These are phyloP conservation scores for Parnassius glacialis DNA, from an alignment of 2,888 invertebrate genomes.

Conservation along the genomic window DNA sequence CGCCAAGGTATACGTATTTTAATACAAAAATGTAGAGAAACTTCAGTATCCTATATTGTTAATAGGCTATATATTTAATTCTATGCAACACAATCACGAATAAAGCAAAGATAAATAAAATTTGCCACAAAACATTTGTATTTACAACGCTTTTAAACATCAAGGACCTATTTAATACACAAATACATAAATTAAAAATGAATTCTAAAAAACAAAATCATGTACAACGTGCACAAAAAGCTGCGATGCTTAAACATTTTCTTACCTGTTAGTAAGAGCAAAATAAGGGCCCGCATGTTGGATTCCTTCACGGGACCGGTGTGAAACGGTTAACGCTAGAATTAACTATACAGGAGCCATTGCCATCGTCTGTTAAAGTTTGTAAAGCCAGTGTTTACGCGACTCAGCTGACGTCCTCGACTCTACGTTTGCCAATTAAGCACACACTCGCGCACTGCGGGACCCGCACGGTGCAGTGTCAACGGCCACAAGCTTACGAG, in stretches of 20 bases:
- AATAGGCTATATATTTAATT: too few species aligned
- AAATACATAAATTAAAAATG: neutral
- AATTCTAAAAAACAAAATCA: conserved; percentile 14
- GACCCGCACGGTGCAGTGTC: conserved; percentile 78
- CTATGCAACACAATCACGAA: too few species aligned
- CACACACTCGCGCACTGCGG: conserved; percentile 80
- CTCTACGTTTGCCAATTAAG: conserved; percentile 71
- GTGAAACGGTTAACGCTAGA: conserved; percentile 48
- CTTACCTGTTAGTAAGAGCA: conserved; percentile 73
- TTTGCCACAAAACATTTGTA: too few species aligned
- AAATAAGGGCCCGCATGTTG: conserved; percentile 66
- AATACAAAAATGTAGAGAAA: too few species aligned
- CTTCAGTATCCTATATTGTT: too few species aligned
- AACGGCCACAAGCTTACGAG: conserved; percentile 73
- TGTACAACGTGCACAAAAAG: conserved; percentile 24
- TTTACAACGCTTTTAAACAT: too few species aligned
- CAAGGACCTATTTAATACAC: neutral
- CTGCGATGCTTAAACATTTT: conserved; percentile 8
- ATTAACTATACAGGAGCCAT: conserved; percentile 54
- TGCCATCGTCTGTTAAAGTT: conserved; percentile 52
- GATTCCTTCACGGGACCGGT: conserved; percentile 42
- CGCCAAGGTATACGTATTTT: too few species aligned
- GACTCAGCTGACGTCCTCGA: conserved; percentile 72
- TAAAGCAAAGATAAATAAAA: too few species aligned
- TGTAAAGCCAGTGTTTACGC: conserved; percentile 68